Evolutionary conservation across 2,113 vertebrate species (phyloP).

Genomic region (Malurus elegans): DNA sequence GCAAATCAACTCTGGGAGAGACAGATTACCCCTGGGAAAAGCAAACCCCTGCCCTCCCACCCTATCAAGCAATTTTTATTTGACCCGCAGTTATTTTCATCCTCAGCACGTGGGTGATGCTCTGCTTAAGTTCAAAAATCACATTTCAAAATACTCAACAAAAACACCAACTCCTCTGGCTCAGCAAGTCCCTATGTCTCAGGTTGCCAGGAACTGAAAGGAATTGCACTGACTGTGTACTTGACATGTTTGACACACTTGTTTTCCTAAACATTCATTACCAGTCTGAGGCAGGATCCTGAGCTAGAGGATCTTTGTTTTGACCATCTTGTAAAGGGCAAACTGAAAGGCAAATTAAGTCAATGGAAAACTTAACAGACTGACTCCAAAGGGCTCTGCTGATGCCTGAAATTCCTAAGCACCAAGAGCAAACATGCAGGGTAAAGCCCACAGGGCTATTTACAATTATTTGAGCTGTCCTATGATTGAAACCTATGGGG

Average conservation of each 20-base stretch:
- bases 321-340: constrained; percentile 29
- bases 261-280: neutral
- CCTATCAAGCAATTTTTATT: neutral
- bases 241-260: neutral
- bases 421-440: neutral
- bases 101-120: neutral
- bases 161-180: neutral
- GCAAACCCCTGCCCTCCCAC: neutral
- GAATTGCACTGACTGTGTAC: neutral
- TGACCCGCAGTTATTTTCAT: neutral
- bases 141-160: neutral
- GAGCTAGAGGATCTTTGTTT: neutral
- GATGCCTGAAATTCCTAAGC: neutral
- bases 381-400: neutral
- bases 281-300: neutral
- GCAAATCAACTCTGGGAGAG: neutral
- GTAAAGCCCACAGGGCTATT: neutral
- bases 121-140: neutral
- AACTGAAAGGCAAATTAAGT: constrained; percentile 21
- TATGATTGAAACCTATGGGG: neutral
- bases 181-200: neutral
- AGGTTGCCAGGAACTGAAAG: neutral
- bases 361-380: neutral
- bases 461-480: neutral
- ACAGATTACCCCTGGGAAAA: neutral